These are phyloP conservation scores for Lacanobia oleracea DNA, from an alignment of 2,888 invertebrate genomes.

Conservation along the genomic window DNA sequence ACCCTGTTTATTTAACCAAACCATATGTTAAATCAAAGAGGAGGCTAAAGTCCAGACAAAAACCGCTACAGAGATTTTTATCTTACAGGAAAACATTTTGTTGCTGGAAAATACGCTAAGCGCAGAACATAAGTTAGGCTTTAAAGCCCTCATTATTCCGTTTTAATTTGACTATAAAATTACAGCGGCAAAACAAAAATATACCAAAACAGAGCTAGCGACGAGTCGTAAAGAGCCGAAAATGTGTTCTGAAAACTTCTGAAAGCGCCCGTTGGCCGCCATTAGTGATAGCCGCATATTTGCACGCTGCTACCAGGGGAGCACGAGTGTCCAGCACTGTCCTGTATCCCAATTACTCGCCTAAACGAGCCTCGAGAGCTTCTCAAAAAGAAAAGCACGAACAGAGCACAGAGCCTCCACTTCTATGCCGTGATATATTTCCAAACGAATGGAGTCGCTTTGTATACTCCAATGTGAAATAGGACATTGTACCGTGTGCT, in stretches of 20 bases:
- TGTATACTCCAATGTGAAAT: conserved; percentile 63
- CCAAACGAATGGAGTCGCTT: conserved; percentile 70
- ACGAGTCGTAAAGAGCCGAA: conserved; percentile 53
- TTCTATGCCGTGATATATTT: conserved; percentile 68
- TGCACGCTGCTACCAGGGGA: conserved; percentile 62
- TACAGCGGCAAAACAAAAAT: conserved; percentile 53
- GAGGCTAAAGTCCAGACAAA: background rate
- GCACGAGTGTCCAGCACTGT: conserved; percentile 58
- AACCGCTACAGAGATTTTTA: conserved; percentile 26
- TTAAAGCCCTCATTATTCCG: conserved; percentile 43
- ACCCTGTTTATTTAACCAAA: conserved; percentile 1
- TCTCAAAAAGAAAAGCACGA: conserved; percentile 66
- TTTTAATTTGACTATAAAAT: conserved; percentile 57
- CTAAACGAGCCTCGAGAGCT: conserved; percentile 68
- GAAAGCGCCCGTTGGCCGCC: conserved; percentile 48
- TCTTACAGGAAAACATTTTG: conserved; percentile 27
- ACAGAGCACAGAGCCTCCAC: conserved; percentile 49
- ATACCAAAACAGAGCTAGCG: conserved; percentile 44
- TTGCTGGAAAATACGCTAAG: conserved; percentile 38
- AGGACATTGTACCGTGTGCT: conserved; percentile 67
- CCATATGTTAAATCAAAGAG: background rate
- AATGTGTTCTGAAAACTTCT: conserved; percentile 61
- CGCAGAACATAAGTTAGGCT: conserved; percentile 31
- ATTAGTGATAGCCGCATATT: conserved; percentile 67
- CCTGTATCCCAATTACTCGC: conserved; percentile 71